These are phyloP conservation scores for Melanargia galathea DNA, from an alignment of 2,888 invertebrate species.

Conservation along the genomic window DNA sequence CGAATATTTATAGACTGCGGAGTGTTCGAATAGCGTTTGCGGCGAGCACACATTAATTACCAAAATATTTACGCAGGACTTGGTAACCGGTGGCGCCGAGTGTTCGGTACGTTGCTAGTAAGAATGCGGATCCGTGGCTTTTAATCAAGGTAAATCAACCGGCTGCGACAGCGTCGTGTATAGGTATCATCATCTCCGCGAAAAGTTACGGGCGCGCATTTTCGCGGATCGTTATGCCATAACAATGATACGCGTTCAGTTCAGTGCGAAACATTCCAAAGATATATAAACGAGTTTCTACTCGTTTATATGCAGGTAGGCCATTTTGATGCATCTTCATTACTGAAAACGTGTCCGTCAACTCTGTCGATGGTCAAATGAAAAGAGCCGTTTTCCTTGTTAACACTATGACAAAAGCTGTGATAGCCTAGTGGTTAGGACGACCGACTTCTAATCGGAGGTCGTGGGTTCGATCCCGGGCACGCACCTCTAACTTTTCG, in stretches of 20 bases:
- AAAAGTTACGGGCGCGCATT: conserved; percentile 26
- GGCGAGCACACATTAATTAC: conserved; percentile 71
- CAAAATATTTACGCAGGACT: conserved; percentile 73
- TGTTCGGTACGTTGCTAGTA: conserved; percentile 56
- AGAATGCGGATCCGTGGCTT: conserved; percentile 79
- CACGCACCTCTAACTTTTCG: no score
- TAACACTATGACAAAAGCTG: no score
- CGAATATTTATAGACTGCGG: conserved; percentile 57
- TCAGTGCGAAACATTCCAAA: neutral
- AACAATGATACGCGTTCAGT: neutral
- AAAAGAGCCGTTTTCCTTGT: no score
- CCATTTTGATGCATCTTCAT: no score
- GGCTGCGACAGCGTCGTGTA: conserved; percentile 49
- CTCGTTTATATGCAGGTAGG: no score
- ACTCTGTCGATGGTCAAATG: no score
- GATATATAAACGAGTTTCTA: neutral
- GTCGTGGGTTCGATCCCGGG: no score
- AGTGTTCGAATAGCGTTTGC: conserved; percentile 55
- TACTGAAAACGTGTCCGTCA: no score
- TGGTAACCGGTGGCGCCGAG: conserved; percentile 62
- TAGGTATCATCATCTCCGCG: conserved; percentile 45
- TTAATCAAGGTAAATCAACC: conserved; percentile 75
- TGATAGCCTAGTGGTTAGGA: no score
- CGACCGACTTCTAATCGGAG: no score
- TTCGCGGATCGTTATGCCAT: conserved; percentile 9